A percentile compares a stretch with the other conserved stretches of the same genome.
Conservation (phyloP, 1,140 invertebrate species). For the Dreissena rostriformis region DNA sequence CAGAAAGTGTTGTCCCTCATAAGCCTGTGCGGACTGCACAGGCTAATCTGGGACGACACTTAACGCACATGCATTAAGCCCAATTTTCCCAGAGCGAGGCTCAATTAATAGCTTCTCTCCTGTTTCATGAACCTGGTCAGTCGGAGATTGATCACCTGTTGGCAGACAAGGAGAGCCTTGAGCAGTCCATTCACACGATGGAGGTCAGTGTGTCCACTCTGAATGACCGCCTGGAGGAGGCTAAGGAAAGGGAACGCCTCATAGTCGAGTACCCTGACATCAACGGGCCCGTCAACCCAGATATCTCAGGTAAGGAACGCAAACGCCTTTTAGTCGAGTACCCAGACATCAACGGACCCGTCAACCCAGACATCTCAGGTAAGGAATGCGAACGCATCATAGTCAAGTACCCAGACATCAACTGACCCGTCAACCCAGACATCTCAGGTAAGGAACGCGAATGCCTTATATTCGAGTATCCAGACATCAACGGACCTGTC, state of each 20-base stretch:
- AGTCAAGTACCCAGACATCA: slow-evolving; percentile 79
- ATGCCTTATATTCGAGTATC: slow-evolving; percentile 77
- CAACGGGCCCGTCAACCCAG: slow-evolving; percentile 77
- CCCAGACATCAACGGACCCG: slow-evolving; percentile 79
- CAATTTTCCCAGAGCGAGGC: no score
- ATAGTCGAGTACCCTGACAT: slow-evolving; percentile 80
- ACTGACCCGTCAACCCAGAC: slow-evolving; percentile 77
- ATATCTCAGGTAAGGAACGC: slow-evolving; percentile 68
- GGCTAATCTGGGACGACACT: no score
- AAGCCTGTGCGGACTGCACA: no score
- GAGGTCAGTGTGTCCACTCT: slow-evolving; percentile 63
- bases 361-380: slow-evolving; percentile 75
- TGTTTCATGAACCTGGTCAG: slow-evolving; percentile 65
- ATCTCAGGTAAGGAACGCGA: slow-evolving; percentile 71
- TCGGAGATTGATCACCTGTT: slow-evolving; percentile 66
- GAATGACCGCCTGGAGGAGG: slow-evolving; percentile 68
- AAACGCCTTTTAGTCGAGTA: slow-evolving; percentile 68
- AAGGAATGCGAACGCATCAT: slow-evolving; percentile 64
- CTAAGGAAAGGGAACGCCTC: slow-evolving; percentile 73
- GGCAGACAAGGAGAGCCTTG: slow-evolving; percentile 68
- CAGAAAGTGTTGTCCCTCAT: no score
- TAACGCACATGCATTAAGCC: no score
- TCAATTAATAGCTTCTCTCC: slow-evolving; percentile 18
- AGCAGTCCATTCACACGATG: slow-evolving; percentile 67
- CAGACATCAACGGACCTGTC: slow-evolving; percentile 79